phyloP scores from a whole-genome alignment of 2,888 invertebrate genomes.

The Melieria omissa region DNA sequence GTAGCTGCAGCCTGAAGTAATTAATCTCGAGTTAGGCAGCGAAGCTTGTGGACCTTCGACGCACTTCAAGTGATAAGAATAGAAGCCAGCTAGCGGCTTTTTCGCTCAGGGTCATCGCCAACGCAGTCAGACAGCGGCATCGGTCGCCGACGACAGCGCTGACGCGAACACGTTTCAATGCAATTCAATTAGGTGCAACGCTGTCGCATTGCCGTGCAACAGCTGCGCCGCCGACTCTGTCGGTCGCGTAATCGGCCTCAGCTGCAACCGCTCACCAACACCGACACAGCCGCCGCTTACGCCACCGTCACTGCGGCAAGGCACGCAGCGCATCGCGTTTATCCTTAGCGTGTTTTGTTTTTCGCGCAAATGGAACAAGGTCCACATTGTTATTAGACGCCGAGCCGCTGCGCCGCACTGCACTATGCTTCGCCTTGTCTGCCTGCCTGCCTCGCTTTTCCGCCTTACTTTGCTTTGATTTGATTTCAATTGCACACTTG shows the following conservation, averaged over 20 bases:
- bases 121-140: not conserved
- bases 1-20: not conserved
- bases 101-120: slow-evolving; percentile 34
- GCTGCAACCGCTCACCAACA: too few relatives aligned
- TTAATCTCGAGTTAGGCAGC: slow-evolving; percentile 21
- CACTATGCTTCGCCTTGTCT: slow-evolving; percentile 1
- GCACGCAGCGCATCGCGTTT: slow-evolving; percentile 21
- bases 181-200: not conserved
- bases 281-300: not conserved
- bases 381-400: slow-evolving; percentile 3
- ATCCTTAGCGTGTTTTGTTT: slow-evolving; percentile 39
- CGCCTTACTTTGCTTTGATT: slow-evolving; percentile 2
- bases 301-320: slow-evolving; percentile 27
- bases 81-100: slow-evolving; percentile 7
- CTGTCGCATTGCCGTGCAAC: slow-evolving; percentile 19
- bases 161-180: not conserved
- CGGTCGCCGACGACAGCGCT: not conserved
- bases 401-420: not conserved
- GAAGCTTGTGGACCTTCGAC: slow-evolving; percentile 37
- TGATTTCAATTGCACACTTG: slow-evolving; percentile 12
- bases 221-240: not conserved
- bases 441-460: too few relatives aligned
- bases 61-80: slow-evolving; percentile 39
- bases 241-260: too few relatives aligned
- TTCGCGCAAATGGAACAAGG: slow-evolving; percentile 41